Evolutionary conservation across 1,140 invertebrate species (phyloP).

Genomic region (Macrostomum lignano): DNA sequence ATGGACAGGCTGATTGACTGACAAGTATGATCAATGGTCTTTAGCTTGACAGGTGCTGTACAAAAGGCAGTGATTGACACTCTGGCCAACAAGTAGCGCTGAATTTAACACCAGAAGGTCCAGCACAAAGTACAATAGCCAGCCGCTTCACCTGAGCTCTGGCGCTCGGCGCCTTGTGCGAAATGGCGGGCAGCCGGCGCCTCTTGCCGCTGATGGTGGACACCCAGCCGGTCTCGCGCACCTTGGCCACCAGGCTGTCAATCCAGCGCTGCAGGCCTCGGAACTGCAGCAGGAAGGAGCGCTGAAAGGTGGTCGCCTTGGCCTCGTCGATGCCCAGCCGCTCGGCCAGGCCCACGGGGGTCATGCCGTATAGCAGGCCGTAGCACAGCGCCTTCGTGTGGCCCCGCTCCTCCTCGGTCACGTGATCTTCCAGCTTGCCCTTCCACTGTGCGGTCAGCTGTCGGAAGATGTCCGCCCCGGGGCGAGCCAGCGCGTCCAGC

Average conservation of each 20-base stretch:
- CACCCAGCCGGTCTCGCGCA: constrained; percentile 4
- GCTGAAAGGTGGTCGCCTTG: too few relatives aligned
- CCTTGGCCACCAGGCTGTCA: too few relatives aligned
- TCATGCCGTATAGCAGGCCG: constrained; percentile 92
- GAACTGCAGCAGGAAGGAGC: too few relatives aligned
- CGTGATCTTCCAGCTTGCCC: constrained; percentile 32
- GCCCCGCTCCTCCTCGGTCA: constrained; percentile 44
- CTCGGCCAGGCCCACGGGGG: constrained; percentile 49
- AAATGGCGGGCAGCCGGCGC: constrained; percentile 35
- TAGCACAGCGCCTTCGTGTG: constrained; percentile 67
- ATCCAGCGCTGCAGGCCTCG: too few relatives aligned
- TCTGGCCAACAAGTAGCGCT: too few relatives aligned
- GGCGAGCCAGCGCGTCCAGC: constrained; percentile 37
- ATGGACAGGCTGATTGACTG: too few relatives aligned
- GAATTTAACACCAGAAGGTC: too few relatives aligned
- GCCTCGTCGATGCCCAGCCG: constrained; percentile 45
- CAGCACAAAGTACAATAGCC: too few relatives aligned
- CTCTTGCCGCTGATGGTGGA: constrained; percentile 5
- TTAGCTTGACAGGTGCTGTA: too few relatives aligned
- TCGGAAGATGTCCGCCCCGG: constrained; percentile 55
- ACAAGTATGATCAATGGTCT: too few relatives aligned
- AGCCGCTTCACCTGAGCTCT: constrained; percentile 31
- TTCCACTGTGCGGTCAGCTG: constrained; percentile 57
- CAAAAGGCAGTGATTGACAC: too few relatives aligned
- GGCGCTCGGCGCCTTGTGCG: constrained; percentile 32